These are phyloP conservation scores for Cryptoblepharus egeriae DNA, from an alignment of 2,797 vertebrate species.

Conservation along the genomic window DNA sequence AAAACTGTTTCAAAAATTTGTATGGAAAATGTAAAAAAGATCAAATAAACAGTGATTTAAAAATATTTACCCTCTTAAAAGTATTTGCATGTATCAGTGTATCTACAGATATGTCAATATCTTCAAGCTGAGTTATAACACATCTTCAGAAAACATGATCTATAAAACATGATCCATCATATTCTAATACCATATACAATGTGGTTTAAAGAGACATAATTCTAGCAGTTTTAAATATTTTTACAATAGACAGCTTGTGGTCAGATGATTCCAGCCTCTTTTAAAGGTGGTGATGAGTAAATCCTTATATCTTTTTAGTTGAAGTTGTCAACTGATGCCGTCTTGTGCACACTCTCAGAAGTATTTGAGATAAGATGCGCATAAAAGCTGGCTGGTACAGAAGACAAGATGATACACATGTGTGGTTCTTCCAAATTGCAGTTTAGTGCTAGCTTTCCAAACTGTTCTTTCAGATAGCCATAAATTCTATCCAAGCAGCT, in stretches of 20 bases:
- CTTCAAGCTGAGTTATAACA: background rate
- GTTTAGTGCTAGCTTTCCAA: too few species aligned
- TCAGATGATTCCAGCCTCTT: background rate
- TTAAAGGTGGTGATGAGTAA: background rate
- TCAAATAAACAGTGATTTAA: constrained; percentile 84
- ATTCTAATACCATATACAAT: background rate
- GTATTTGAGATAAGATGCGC: background rate
- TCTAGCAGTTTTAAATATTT: background rate
- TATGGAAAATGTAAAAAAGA: constrained; percentile 86
- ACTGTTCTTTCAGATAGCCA: background rate
- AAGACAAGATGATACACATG: too few species aligned
- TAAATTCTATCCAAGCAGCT: background rate
- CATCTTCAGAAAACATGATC: background rate
- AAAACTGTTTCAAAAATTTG: constrained; percentile 89
- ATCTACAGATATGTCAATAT: background rate
- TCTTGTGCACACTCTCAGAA: background rate
- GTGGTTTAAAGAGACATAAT: background rate
- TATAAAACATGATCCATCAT: too few species aligned
- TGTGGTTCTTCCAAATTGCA: too few species aligned
- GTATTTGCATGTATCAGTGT: too few species aligned
- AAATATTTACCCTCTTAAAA: constrained; percentile 22
- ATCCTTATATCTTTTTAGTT: background rate
- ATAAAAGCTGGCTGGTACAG: too few species aligned
- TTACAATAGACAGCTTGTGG: background rate
- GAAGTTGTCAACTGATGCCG: background rate